A percentile compares a stretch with the other conserved stretches of the same genome.
These are phyloP conservation scores for Glaucomys volans DNA, from an alignment of 2,113 vertebrate species.

Conservation along the genomic window DNA sequence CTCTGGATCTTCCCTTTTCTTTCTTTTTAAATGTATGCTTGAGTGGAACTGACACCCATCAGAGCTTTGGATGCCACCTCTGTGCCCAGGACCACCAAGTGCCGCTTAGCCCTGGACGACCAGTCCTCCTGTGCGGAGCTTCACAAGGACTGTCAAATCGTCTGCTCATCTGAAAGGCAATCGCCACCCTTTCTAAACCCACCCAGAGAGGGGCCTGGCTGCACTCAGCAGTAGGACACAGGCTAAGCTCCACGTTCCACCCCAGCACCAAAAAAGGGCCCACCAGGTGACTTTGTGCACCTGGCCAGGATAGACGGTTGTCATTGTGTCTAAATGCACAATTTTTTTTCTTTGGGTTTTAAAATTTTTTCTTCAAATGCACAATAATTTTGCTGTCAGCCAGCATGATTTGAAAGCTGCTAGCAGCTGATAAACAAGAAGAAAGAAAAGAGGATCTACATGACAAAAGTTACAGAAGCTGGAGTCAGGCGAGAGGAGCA, in stretches of 20 bases:
- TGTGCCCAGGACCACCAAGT: background rate
- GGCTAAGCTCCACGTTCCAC: background rate
- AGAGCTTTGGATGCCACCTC: background rate
- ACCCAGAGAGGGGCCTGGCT: background rate
- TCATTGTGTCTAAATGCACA: slow-evolving; percentile 76
- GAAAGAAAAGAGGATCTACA: slow-evolving; percentile 79
- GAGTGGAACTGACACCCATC: background rate
- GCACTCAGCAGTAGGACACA: background rate
- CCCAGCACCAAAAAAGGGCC: background rate
- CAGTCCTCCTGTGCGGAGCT: background rate
- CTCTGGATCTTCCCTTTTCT: background rate
- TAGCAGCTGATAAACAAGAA: slow-evolving; percentile 66
- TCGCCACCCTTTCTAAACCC: slow-evolving; percentile 63
- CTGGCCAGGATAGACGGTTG: slow-evolving; percentile 76
- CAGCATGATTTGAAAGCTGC: slow-evolving; percentile 79
- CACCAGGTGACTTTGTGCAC: slow-evolving; percentile 72
- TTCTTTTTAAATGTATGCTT: background rate
- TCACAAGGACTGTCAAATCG: background rate
- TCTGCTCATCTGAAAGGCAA: background rate
- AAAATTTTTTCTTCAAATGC: background rate
- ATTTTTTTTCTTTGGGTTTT: background rate
- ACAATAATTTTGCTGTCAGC: slow-evolving; percentile 85
- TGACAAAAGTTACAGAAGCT: slow-evolving; percentile 44
- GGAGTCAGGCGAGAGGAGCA: slow-evolving; percentile 70
- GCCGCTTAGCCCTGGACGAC: background rate